phyloP scores from a whole-genome alignment of 2,888 invertebrate species.

The Listrodromus nycthemerus region DNA sequence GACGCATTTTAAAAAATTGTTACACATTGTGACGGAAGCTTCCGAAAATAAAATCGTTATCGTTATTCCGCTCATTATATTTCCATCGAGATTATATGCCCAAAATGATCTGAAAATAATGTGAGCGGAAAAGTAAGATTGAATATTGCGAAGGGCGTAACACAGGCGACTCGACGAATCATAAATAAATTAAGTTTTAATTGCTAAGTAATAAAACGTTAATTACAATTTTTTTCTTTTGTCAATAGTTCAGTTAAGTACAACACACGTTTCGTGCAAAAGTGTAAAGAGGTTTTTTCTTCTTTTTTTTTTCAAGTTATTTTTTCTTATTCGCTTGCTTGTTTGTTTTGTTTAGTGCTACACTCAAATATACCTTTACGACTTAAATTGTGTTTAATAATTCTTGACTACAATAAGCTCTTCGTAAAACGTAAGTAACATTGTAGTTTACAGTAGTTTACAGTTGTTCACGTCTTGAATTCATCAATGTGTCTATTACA shows the following conservation, averaged over 20 bases:
- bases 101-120: slow-evolving; percentile 6
- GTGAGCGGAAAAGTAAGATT: background rate
- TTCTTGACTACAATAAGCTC: slow-evolving; percentile 84
- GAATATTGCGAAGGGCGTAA: slow-evolving; percentile 74
- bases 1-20: slow-evolving; percentile 16
- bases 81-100: slow-evolving; percentile 3
- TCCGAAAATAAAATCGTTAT: background rate
- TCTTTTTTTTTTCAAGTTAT: slow-evolving; percentile 69
- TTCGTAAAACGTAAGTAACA: slow-evolving; percentile 85
- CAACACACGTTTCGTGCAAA: slow-evolving; percentile 85
- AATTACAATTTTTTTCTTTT: slow-evolving; percentile 78
- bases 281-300: slow-evolving; percentile 83
- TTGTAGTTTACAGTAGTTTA: slow-evolving; percentile 84
- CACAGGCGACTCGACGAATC: slow-evolving; percentile 79
- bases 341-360: slow-evolving; percentile 78
- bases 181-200: slow-evolving; percentile 84
- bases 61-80: background rate
- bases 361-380: slow-evolving; percentile 82
- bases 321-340: slow-evolving; percentile 54
- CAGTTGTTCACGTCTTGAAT: slow-evolving; percentile 80
- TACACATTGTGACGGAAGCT: slow-evolving; percentile 3
- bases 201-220: slow-evolving; percentile 83
- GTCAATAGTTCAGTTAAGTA: slow-evolving; percentile 81
- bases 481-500: slow-evolving; percentile 79
- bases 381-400: slow-evolving; percentile 82